These are phyloP conservation scores for Phoebastria nigripes DNA, from an alignment of 2,797 vertebrate species.

Conservation along the genomic window DNA sequence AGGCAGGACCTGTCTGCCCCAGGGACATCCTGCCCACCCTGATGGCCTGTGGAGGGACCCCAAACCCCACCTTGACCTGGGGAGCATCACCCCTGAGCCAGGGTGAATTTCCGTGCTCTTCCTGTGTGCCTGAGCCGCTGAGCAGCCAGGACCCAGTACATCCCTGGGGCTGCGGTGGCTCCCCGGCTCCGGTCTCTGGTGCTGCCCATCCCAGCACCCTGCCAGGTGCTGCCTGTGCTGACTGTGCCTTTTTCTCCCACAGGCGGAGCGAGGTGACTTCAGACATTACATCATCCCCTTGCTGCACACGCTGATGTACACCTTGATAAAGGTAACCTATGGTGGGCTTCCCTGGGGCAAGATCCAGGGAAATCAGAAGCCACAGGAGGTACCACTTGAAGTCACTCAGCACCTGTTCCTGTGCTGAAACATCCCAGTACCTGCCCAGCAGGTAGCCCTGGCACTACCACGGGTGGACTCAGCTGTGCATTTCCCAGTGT, in stretches of 20 bases:
- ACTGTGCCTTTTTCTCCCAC: conserved; percentile 18
- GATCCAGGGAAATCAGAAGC: background rate
- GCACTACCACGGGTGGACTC: accelerated
- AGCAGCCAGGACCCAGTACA: background rate
- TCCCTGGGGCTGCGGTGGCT: background rate
- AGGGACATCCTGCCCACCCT: background rate
- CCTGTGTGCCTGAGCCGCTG: background rate
- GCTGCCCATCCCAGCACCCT: background rate
- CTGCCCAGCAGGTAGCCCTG: background rate
- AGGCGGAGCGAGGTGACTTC: conserved; percentile 84
- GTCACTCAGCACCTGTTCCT: background rate
- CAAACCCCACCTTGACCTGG: background rate
- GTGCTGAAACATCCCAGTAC: background rate
- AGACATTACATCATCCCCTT: conserved; percentile 86
- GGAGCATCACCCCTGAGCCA: background rate
- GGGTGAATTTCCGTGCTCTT: accelerated
- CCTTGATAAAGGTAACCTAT: conserved; percentile 84
- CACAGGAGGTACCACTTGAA: background rate
- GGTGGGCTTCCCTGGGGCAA: accelerated
- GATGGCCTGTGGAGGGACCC: background rate
- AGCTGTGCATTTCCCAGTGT: background rate
- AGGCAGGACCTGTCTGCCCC: background rate
- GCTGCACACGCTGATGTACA: conserved; percentile 91
- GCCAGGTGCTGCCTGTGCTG: background rate
- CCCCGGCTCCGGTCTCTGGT: background rate